Evolutionary conservation across 92 coral and sea anemone genomes (phyloP).

Genomic region (Zoanthus sociatus): DNA sequence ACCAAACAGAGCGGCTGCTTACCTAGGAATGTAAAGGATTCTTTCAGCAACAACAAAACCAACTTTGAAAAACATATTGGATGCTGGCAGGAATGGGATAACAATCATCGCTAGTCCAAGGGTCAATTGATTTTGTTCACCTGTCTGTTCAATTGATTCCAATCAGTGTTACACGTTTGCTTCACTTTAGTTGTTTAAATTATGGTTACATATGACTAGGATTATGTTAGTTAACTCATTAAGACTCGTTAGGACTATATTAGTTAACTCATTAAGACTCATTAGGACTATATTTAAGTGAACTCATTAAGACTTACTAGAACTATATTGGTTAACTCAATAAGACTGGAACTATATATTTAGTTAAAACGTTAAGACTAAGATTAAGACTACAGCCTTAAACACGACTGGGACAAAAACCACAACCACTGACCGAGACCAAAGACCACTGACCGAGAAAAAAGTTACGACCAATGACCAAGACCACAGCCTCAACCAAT

Average conservation of each 20-base stretch:
- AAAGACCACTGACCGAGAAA: not conserved
- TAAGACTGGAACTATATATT: too few species aligned
- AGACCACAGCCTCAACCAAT: not conserved
- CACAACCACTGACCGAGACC: not conserved
- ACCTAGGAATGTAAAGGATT: slow-evolving; percentile 95
- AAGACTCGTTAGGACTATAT: not conserved
- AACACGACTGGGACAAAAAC: not conserved
- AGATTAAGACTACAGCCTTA: too few species aligned
- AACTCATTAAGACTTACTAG: too few species aligned
- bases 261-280: too few species aligned
- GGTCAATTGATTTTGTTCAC: slow-evolving; percentile 51
- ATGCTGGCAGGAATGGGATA: slow-evolving; percentile 92
- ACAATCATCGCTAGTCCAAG: slow-evolving; percentile 69
- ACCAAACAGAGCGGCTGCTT: not conserved
- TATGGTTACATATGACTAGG: not conserved
- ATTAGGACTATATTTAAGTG: too few species aligned
- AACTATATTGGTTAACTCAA: too few species aligned
- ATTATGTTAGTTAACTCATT: not conserved
- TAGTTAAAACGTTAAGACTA: too few species aligned
- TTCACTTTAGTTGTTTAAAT: not conserved
- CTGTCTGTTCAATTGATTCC: slow-evolving; percentile 24
- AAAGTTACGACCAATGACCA: not conserved
- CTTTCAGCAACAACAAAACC: slow-evolving; percentile 97
- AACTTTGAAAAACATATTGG: slow-evolving; percentile 85
- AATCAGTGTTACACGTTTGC: not conserved